A percentile compares a stretch with the other conserved stretches of the same genome.
phyloP scores from a whole-genome alignment of 2,113 vertebrate genomes.

The Eolophus roseicapilla region DNA sequence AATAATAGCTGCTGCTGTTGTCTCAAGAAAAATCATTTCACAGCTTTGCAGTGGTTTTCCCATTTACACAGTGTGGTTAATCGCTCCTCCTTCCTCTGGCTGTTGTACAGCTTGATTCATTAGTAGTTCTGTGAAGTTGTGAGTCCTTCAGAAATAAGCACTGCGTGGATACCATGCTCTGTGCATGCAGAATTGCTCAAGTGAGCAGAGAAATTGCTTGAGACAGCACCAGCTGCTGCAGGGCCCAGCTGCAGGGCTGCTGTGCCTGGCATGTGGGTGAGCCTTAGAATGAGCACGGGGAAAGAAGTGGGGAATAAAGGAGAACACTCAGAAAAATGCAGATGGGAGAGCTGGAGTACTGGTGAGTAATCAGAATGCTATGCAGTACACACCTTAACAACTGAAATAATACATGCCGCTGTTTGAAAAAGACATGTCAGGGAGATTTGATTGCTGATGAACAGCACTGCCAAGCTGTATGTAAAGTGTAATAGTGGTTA shows the following conservation, averaged over 20 bases:
- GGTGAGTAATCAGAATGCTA: not conserved
- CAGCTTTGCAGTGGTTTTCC: not conserved
- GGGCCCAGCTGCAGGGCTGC: not conserved
- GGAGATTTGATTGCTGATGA: not conserved
- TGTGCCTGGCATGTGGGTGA: not conserved
- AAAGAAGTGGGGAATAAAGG: not conserved
- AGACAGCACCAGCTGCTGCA: not conserved
- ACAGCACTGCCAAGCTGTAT: not conserved
- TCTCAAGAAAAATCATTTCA: not conserved
- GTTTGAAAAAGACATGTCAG: not conserved
- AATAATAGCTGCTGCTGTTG: rapidly evolving
- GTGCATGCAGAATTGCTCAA: not conserved
- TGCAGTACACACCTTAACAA: not conserved
- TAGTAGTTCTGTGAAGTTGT: not conserved
- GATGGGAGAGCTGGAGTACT: not conserved
- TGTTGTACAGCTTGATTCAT: not conserved
- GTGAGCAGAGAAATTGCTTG: rapidly evolving
- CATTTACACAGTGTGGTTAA: not conserved
- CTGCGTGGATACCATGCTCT: rapidly evolving
- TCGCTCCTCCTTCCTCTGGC: not conserved
- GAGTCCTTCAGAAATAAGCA: not conserved
- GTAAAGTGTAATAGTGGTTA: not conserved
- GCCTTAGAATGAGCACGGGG: not conserved
- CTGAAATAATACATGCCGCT: not conserved
- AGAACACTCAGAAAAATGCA: not conserved